A percentile compares a stretch with the other conserved stretches of the same genome.
These are phyloP conservation scores for Malaclemys terrapin DNA, from an alignment of 2,113 vertebrate genomes.

Conservation along the genomic window DNA sequence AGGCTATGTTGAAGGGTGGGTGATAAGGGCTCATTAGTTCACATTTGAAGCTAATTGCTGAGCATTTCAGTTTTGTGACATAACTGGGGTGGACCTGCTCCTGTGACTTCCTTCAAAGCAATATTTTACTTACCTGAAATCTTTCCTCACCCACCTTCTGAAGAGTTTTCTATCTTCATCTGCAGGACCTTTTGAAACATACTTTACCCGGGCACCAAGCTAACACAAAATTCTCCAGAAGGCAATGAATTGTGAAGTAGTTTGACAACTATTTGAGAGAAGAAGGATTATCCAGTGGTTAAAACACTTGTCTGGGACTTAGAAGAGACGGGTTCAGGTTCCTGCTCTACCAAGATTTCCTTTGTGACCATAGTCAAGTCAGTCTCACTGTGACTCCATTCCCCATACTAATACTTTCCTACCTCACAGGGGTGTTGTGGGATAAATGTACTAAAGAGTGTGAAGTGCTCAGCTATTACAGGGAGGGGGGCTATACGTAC, in stretches of 20 bases:
- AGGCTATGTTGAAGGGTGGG: not conserved
- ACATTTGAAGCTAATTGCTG: conserved; percentile 32
- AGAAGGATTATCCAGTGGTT: not conserved
- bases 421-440: not conserved
- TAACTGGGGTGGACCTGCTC: conserved; percentile 11
- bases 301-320: conserved; percentile 11
- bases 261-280: conserved; percentile 44
- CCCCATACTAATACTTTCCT: not conserved
- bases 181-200: conserved; percentile 63
- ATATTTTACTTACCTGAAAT: conserved; percentile 69
- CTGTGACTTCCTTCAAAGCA: conserved; percentile 66
- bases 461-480: not conserved
- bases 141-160: conserved; percentile 61
- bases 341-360: not conserved
- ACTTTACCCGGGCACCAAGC: conserved; percentile 50
- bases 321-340: not conserved
- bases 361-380: not conserved
- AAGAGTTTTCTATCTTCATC: conserved; percentile 74
- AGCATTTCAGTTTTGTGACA: conserved; percentile 9
- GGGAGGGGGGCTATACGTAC: not conserved
- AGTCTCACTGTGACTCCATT: not conserved
- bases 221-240: conserved; percentile 67
- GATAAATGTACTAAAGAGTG: not conserved
- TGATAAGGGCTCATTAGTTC: not conserved
- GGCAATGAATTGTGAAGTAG: conserved; percentile 52